Conservation (phyloP, 1,140 invertebrate species). For the Triops longicaudatus region DNA sequence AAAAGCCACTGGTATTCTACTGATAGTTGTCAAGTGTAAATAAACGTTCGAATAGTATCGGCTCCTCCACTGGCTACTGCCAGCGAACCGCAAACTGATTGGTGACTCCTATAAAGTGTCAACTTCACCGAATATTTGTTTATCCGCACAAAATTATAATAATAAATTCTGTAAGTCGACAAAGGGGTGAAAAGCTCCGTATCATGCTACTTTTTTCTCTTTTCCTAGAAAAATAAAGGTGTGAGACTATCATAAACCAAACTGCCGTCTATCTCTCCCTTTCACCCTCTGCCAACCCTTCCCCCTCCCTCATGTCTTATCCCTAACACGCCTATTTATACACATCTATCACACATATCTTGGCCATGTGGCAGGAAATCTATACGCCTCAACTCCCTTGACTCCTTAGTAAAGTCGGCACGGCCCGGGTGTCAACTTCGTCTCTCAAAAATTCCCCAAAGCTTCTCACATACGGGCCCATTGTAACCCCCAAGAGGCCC, state of each 20-base stretch:
- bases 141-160: too few relatives aligned
- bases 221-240: neutral
- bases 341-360: constrained; percentile 6
- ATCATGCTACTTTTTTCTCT: neutral
- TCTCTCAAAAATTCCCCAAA: neutral
- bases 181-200: too few relatives aligned
- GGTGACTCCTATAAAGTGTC: too few relatives aligned
- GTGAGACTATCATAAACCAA: neutral
- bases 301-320: neutral
- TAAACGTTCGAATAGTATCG: too few relatives aligned
- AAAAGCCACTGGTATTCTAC: too few relatives aligned
- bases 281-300: neutral
- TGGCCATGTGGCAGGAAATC: constrained; percentile 10
- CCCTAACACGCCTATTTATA: neutral
- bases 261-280: neutral
- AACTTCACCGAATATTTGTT: too few relatives aligned
- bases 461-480: neutral
- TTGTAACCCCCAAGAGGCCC: too few relatives aligned
- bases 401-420: too few relatives aligned
- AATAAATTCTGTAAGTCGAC: too few relatives aligned
- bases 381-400: neutral
- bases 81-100: too few relatives aligned
- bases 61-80: too few relatives aligned
- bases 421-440: neutral
- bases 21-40: too few relatives aligned